Percentiles rank a stretch among this genome's conserved stretches.
These are phyloP conservation scores for Molanna angustata DNA, from an alignment of 2,888 invertebrate species.

Conservation along the genomic window DNA sequence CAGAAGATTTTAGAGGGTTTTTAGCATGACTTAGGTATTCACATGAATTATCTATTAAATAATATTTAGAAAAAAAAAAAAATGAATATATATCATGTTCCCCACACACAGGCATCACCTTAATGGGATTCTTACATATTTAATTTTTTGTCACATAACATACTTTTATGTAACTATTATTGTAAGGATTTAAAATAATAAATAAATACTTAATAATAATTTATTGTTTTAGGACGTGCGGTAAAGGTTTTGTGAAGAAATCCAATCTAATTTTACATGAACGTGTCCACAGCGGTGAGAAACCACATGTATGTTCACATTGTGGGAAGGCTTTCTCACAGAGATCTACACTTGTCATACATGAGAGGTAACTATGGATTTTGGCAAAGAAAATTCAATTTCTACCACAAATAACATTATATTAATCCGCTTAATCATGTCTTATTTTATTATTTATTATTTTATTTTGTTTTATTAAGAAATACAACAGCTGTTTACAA, in stretches of 20 bases:
- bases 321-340: slow-evolving; percentile 55
- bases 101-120: no score
- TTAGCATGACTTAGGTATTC: no score
- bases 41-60: no score
- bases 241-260: slow-evolving; percentile 53
- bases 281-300: slow-evolving; percentile 50
- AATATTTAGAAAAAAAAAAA: no score
- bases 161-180: neutral
- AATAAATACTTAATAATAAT: neutral
- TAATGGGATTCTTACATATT: neutral
- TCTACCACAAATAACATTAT: no score
- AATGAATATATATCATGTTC: no score
- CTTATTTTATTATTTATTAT: no score
- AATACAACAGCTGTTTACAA: no score
- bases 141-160: neutral
- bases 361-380: slow-evolving; percentile 35
- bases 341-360: slow-evolving; percentile 50
- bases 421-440: no score
- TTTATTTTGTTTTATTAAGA: no score
- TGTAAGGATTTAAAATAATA: neutral
- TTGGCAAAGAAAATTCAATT: no score
- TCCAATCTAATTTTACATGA: slow-evolving; percentile 52
- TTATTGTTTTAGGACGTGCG: slow-evolving; percentile 39
- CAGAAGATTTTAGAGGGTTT: no score
- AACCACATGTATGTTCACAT: slow-evolving; percentile 45